Evolutionary conservation across 2,888 invertebrate species (phyloP).

Genomic region (Diarsia brunnea): DNA sequence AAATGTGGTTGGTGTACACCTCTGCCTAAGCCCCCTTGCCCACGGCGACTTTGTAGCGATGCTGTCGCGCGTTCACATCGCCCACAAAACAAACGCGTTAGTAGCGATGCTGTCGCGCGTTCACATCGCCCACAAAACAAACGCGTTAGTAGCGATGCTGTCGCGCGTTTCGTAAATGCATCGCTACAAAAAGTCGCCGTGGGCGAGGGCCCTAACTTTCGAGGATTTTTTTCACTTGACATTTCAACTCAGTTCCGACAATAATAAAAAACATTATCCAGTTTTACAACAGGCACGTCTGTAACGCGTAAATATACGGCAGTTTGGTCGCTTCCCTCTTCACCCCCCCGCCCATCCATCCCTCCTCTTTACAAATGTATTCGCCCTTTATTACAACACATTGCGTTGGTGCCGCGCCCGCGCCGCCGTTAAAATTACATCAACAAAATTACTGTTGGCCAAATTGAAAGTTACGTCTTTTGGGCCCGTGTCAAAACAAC

Average conservation of each 20-base stretch:
- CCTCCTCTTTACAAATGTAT: slow-evolving; percentile 58
- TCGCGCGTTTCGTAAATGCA: too few relatives aligned
- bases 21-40: too few relatives aligned
- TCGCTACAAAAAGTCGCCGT: too few relatives aligned
- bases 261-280: slow-evolving; percentile 41
- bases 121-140: too few relatives aligned
- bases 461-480: slow-evolving; percentile 62
- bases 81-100: too few relatives aligned
- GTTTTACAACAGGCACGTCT: slow-evolving; percentile 46
- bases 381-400: slow-evolving; percentile 62
- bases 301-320: slow-evolving; percentile 41
- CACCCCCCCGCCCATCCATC: not conserved
- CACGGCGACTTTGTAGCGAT: too few relatives aligned
- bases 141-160: too few relatives aligned
- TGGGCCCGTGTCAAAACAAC: slow-evolving; percentile 48
- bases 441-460: slow-evolving; percentile 63
- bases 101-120: too few relatives aligned
- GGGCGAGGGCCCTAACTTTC: too few relatives aligned
- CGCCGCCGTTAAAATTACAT: slow-evolving; percentile 66
- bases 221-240: too few relatives aligned
- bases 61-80: too few relatives aligned
- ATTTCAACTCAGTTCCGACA: slow-evolving; percentile 1
- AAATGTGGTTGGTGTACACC: too few relatives aligned
- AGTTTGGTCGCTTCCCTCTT: slow-evolving; percentile 47
- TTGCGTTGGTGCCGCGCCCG: slow-evolving; percentile 42